These are phyloP conservation scores for Coregonus suidteri DNA, from an alignment of 2,797 vertebrate genomes.

Conservation along the genomic window DNA sequence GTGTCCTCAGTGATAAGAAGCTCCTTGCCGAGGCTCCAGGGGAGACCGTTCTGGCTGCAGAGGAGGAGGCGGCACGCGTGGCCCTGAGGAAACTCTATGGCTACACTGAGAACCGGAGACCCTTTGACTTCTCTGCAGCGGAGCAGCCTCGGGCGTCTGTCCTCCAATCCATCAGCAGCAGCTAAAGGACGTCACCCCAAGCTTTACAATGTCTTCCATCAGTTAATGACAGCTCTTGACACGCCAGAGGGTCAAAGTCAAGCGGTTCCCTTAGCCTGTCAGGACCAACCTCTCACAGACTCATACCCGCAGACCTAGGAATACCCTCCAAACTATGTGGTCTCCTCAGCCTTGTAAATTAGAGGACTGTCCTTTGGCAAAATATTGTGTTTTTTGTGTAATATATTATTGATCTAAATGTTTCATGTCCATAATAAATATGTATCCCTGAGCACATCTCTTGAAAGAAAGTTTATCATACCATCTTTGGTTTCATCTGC, in stretches of 20 bases:
- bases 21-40: constrained; percentile 92
- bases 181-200: constrained; percentile 36
- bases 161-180: constrained; percentile 64
- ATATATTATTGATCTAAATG: constrained; percentile 24
- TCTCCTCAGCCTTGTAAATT: constrained; percentile 58
- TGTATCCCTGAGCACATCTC: not conserved
- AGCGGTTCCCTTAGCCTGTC: not conserved
- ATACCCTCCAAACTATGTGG: not conserved
- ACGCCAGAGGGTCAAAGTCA: constrained; percentile 1
- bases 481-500: not conserved
- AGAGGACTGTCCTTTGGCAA: constrained; percentile 62
- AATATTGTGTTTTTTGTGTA: constrained; percentile 37
- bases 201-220: constrained; percentile 6
- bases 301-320: not conserved
- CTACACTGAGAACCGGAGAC: constrained; percentile 83
- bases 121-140: constrained; percentile 83
- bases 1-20: constrained; percentile 81
- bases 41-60: constrained; percentile 85
- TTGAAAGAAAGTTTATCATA: not conserved
- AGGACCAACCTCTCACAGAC: not conserved
- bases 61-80: constrained; percentile 92
- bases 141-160: constrained; percentile 49
- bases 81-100: constrained; percentile 90
- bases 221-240: constrained; percentile 9
- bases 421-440: constrained; percentile 3